phyloP scores from a whole-genome alignment of 1,140 invertebrate genomes.

The Bombus huntii region DNA sequence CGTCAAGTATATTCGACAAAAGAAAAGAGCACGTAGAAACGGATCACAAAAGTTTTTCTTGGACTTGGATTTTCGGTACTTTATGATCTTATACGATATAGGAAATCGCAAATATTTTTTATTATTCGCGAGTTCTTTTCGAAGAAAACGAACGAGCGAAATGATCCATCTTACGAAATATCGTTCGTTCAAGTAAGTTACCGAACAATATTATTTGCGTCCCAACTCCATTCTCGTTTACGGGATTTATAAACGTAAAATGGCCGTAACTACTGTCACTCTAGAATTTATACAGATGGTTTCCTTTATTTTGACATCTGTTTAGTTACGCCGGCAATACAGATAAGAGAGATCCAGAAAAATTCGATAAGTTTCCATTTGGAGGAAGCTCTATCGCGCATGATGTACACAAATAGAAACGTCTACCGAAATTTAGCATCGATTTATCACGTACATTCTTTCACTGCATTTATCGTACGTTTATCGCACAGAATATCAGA shows the following conservation, averaged over 20 bases:
- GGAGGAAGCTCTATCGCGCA: neutral
- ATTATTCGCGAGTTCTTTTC: neutral
- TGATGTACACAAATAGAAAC: too few species aligned
- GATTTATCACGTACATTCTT: constrained; percentile 2
- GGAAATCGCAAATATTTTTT: constrained; percentile 1
- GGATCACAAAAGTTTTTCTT: constrained; percentile 5
- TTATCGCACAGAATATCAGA: neutral
- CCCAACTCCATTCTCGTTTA: neutral
- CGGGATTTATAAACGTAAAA: too few species aligned
- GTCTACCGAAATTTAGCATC: constrained; percentile 14
- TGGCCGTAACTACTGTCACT: too few species aligned
- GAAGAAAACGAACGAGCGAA: neutral
- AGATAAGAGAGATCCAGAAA: neutral
- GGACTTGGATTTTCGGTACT: neutral
- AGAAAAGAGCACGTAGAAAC: constrained; percentile 8
- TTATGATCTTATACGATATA: neutral
- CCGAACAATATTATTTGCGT: neutral
- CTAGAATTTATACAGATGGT: neutral
- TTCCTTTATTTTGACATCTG: neutral
- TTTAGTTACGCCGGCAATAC: neutral
- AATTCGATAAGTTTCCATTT: neutral
- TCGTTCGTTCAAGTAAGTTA: neutral
- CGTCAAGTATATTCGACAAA: constrained; percentile 33
- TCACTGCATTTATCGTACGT: neutral
- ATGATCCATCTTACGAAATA: too few species aligned